phyloP scores from a whole-genome alignment of 2,797 vertebrate genomes.

The Sarcoramphus papa region DNA sequence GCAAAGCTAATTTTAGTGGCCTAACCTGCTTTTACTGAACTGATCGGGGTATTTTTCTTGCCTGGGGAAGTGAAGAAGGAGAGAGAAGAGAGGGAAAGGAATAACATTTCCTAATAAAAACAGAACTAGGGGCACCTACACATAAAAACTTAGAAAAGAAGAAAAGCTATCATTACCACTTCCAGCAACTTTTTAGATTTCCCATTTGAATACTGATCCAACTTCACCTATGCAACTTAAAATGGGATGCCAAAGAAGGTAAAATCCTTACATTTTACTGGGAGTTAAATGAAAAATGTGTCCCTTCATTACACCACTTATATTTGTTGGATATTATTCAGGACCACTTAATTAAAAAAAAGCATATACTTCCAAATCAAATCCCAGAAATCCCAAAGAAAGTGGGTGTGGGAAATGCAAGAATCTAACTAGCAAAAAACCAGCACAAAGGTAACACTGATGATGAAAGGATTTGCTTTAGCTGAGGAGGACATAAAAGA shows the following conservation, averaged over 20 bases:
- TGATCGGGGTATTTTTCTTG: neutral
- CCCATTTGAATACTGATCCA: neutral
- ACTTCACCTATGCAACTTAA: neutral
- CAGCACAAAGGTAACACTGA: conserved; percentile 7
- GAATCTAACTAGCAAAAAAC: neutral
- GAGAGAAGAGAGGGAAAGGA: neutral
- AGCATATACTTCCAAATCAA: neutral
- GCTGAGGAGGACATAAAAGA: conserved; percentile 53
- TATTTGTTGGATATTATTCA: neutral
- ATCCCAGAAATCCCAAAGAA: conserved; percentile 20
- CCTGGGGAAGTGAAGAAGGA: neutral
- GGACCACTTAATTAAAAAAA: neutral
- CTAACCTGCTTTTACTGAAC: neutral
- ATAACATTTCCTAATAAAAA: neutral
- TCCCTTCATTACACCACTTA: neutral
- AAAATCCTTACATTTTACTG: conserved; percentile 23
- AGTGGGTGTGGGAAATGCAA: neutral
- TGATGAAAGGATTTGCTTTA: conserved; percentile 46
- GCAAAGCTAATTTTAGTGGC: neutral
- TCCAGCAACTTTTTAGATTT: neutral
- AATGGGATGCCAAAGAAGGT: neutral
- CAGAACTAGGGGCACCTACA: neutral
- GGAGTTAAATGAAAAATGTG: neutral
- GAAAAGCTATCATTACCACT: neutral
- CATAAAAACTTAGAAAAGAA: neutral